These are phyloP conservation scores for Machimus rusticus DNA, from an alignment of 2,888 invertebrate species.

Conservation along the genomic window DNA sequence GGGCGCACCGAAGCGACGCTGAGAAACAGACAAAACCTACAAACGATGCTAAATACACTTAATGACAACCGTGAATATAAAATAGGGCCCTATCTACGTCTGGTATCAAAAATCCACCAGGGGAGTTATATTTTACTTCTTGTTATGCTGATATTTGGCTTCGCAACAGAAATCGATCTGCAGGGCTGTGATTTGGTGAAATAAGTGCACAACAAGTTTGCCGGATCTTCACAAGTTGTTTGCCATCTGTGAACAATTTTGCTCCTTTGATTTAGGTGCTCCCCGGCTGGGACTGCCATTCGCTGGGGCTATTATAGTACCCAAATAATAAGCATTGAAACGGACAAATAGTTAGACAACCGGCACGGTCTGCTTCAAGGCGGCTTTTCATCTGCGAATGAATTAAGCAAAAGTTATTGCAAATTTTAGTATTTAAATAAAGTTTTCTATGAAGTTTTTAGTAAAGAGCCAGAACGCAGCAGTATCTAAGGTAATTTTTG, in stretches of 20 bases:
- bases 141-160: slow-evolving; percentile 2
- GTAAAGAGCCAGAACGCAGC: too few species aligned
- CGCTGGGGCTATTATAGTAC: not conserved
- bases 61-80: slow-evolving; percentile 47
- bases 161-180: not conserved
- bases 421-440: not conserved
- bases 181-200: slow-evolving; percentile 19
- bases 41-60: slow-evolving; percentile 45
- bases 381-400: not conserved
- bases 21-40: slow-evolving; percentile 23
- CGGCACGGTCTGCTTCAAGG: not conserved
- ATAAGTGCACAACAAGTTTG: slow-evolving; percentile 16
- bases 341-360: not conserved
- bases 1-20: not conserved
- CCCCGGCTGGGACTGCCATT: not conserved
- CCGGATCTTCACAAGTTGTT: not conserved
- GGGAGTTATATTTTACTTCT: slow-evolving; percentile 7
- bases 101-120: slow-evolving; percentile 43
- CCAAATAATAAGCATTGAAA: not conserved
- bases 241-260: not conserved
- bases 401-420: not conserved
- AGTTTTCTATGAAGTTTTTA: too few species aligned
- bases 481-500: not conserved
- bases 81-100: slow-evolving; percentile 46
- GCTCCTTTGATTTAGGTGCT: not conserved